These are phyloP conservation scores for Marmota flaviventris DNA, from an alignment of 2,113 vertebrate genomes.

Conservation along the genomic window DNA sequence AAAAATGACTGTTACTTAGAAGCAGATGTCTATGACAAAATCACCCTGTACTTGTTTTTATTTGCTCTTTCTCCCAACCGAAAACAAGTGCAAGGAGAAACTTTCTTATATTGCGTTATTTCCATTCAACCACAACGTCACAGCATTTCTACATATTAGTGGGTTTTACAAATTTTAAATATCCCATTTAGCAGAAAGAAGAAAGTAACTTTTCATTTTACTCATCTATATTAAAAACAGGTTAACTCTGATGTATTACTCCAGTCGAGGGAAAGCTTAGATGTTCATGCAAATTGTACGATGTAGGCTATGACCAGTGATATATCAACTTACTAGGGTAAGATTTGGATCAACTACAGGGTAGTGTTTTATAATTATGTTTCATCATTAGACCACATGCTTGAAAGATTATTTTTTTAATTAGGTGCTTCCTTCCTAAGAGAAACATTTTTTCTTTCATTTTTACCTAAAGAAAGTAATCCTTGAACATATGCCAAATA, in stretches of 20 bases:
- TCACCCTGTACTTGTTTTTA: slow-evolving; percentile 16
- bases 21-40: slow-evolving; percentile 72
- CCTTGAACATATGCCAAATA: slow-evolving; percentile 60
- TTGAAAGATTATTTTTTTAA: slow-evolving; percentile 67
- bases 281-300: neutral
- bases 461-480: slow-evolving; percentile 59
- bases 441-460: slow-evolving; percentile 59
- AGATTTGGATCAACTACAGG: slow-evolving; percentile 27
- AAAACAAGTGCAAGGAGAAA: slow-evolving; percentile 2
- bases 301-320: slow-evolving; percentile 7
- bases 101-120: slow-evolving; percentile 32
- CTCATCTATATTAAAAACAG: slow-evolving; percentile 25
- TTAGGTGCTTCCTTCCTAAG: slow-evolving; percentile 49
- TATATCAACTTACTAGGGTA: slow-evolving; percentile 1
- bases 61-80: slow-evolving; percentile 31
- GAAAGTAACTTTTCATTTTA: slow-evolving; percentile 13
- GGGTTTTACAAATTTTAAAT: slow-evolving; percentile 57
- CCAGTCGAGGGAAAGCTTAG: neutral
- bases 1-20: slow-evolving; percentile 71
- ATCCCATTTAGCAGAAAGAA: neutral
- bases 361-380: slow-evolving; percentile 55
- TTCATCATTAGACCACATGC: slow-evolving; percentile 36
- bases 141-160: slow-evolving; percentile 32
- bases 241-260: neutral
- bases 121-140: slow-evolving; percentile 23